Percentiles rank a stretch among this genome's conserved stretches.
These are phyloP conservation scores for Cuniculus paca DNA, from an alignment of 2,797 vertebrate species.

Conservation along the genomic window DNA sequence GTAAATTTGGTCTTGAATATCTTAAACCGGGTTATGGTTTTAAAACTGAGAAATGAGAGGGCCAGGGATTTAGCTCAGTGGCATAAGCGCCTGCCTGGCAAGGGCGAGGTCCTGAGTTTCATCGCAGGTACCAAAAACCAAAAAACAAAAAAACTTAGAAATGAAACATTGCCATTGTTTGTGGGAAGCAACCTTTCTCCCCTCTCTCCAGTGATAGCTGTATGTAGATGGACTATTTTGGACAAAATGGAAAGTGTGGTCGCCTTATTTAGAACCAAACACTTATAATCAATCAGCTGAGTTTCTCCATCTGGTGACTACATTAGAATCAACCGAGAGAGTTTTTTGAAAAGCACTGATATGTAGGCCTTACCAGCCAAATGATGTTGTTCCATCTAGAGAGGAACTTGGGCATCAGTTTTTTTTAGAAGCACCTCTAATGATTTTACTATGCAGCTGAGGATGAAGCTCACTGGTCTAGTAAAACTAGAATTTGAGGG, in stretches of 20 bases:
- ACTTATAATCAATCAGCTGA: background rate
- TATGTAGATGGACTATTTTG: slow-evolving; percentile 1
- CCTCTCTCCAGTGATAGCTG: background rate
- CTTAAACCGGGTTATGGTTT: background rate
- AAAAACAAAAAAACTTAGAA: too few species aligned
- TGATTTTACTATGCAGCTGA: slow-evolving; percentile 35
- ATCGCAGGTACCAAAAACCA: too few species aligned
- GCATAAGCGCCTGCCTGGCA: too few species aligned
- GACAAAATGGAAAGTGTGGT: background rate
- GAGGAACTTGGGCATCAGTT: background rate
- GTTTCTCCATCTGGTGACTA: background rate
- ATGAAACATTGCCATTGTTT: background rate
- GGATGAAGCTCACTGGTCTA: background rate
- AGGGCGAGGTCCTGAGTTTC: too few species aligned
- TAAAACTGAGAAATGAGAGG: background rate
- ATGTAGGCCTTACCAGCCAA: background rate
- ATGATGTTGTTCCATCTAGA: slow-evolving; percentile 23
- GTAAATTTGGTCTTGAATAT: background rate
- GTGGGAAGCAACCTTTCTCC: background rate
- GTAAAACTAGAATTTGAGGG: slow-evolving; percentile 51
- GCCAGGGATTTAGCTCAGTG: too few species aligned
- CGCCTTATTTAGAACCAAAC: background rate
- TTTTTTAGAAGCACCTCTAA: background rate
- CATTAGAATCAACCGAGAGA: slow-evolving; percentile 3
- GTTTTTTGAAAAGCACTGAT: slow-evolving; percentile 1